Conservation (phyloP, 2,888 invertebrate species). For the Cantharis lateralis region DNA sequence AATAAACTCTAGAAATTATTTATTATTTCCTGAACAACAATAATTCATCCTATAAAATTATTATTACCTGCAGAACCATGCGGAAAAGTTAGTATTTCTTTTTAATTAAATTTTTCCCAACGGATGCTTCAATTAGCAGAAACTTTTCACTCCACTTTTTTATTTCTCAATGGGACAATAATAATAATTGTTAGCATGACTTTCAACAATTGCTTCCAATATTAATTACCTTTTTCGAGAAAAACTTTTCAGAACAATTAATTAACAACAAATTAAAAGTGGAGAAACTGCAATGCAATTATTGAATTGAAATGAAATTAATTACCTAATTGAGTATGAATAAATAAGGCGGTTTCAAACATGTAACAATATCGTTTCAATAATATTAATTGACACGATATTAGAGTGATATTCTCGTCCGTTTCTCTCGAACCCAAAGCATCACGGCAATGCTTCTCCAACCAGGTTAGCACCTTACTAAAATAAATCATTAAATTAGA, state of each 20-base stretch:
- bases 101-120: background rate
- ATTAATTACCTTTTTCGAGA: background rate
- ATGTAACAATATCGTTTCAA: background rate
- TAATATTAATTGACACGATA: background rate
- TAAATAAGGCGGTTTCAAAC: background rate
- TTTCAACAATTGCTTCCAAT: background rate
- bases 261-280: background rate
- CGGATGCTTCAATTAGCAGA: background rate
- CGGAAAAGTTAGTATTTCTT: background rate
- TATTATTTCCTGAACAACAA: too few relatives aligned
- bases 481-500: too few relatives aligned
- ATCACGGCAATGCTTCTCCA: too few relatives aligned
- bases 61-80: background rate
- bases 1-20: too few relatives aligned
- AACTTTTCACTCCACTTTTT: background rate
- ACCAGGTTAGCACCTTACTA: background rate
- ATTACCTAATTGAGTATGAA: background rate
- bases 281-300: background rate
- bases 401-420: background rate
- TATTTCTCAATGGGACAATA: background rate
- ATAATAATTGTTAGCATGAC: background rate
- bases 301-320: background rate
- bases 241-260: background rate
- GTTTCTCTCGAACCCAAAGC: too few relatives aligned
- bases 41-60: background rate